phyloP scores from a whole-genome alignment of 2,797 vertebrate species.

The Carduelis carduelis region DNA sequence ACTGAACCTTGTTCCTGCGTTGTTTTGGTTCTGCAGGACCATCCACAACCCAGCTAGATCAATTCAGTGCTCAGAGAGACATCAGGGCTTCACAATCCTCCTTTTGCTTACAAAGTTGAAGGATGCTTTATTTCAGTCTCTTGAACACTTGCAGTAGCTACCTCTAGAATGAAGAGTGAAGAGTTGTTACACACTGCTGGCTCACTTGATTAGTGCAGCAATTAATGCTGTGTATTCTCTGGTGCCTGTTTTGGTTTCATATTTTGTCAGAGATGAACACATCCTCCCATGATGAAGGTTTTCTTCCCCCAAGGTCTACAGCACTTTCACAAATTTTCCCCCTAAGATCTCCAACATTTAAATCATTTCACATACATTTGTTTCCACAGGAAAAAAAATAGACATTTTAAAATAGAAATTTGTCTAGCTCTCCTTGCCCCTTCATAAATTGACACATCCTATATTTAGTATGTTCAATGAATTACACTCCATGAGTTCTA shows the following conservation, averaged over 20 bases:
- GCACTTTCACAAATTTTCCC: neutral
- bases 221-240: neutral
- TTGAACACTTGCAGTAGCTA: neutral
- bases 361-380: neutral
- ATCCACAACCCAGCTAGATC: neutral
- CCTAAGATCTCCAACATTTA: neutral
- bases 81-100: neutral
- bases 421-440: accelerated
- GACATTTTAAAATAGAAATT: neutral
- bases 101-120: neutral
- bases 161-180: neutral
- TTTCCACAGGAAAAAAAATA: neutral
- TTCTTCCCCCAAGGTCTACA: neutral
- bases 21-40: neutral
- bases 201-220: neutral
- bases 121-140: neutral
- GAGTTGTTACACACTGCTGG: neutral
- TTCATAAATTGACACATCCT: neutral
- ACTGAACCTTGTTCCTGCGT: neutral
- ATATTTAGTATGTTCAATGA: neutral
- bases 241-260: neutral
- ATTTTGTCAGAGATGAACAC: neutral
- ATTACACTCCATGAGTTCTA: neutral
- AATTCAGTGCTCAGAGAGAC: neutral
- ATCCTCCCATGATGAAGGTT: neutral